Base-by-base conservation (phyloP, 1,140 invertebrate species). In the Ptiloglossa arizonensis region DNA sequence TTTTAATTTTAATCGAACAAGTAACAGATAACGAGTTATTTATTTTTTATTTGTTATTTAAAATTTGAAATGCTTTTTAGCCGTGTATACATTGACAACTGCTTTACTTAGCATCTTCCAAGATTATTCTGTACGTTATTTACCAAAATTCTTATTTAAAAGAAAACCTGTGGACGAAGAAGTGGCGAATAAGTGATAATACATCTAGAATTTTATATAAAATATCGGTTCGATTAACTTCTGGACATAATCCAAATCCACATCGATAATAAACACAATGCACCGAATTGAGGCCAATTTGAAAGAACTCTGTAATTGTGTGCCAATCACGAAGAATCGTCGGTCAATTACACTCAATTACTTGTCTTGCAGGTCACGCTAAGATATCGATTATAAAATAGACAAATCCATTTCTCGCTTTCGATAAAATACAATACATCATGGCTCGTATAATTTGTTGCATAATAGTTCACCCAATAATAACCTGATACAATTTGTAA, bases 281-380 rank as follows among this genome's bases (percentile, higher is more conserved):
- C 5, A 27, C 15, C 35, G 24, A 64, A 79, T 72, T 29, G 60
- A 19, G 59, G 59, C 48, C 59, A 73, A 48, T 72, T 79, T 73
- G 27, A 29, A 48, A 70, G 41, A 41, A 22, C n/a, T 32, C 17
- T 29, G 48, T 79, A 79, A 79, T 79, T 72, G 69, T 46, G 50
- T 79, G 69, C 70, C 69, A 63, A 79, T 79, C 69, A 73, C 59
- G 59, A 29, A 35, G 57, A 54, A 56, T 73, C 32, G 57, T n/a
- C 56, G 60, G 41, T 72, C 57, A 79, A 64, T 79, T 72, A 63
- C 76, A 22, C 22, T 64, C 69, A 41, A 38, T 73, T 56, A 15
- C 38, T 27, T 54, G 62, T 64, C 57, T 79, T 73, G 13, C 64
- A 57, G 69, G 69, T 73, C 69, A 79, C 1, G 22, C 46, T 72